These are phyloP conservation scores for Echiichthys vipera DNA, from an alignment of 2,797 vertebrate species.

Conservation along the genomic window DNA sequence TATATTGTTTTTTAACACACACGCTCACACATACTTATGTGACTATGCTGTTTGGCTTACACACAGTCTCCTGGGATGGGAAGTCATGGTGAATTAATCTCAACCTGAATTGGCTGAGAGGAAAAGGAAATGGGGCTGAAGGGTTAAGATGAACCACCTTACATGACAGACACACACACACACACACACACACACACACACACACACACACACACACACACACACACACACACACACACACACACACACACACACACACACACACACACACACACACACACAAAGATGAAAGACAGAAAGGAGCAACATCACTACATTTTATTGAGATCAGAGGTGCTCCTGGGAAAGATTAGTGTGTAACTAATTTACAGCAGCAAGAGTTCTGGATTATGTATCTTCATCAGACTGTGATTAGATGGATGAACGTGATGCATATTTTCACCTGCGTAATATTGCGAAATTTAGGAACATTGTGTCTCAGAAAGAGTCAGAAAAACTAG, in stretches of 20 bases:
- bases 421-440: conserved; percentile 46
- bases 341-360: conserved; percentile 39
- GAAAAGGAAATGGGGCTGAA: conserved; percentile 44
- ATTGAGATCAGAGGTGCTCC: conserved; percentile 28
- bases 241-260: not conserved
- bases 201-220: not conserved
- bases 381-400: conserved; percentile 51
- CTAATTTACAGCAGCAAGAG: conserved; percentile 39
- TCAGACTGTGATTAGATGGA: conserved; percentile 40
- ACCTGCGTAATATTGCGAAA: too few relatives aligned
- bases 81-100: conserved; percentile 48
- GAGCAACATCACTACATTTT: conserved; percentile 13
- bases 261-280: not conserved
- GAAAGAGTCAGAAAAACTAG: too few relatives aligned
- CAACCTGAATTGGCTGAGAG: conserved; percentile 40
- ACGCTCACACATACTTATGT: conserved; percentile 15
- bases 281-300: conserved; percentile 13
- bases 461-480: too few relatives aligned
- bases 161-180: not conserved
- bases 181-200: not conserved
- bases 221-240: not conserved
- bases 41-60: conserved; percentile 31
- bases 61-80: conserved; percentile 21
- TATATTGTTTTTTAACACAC: conserved; percentile 30
- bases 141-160: conserved; percentile 29